These are phyloP conservation scores for Calliphora vomitoria DNA, from an alignment of 2,888 invertebrate genomes.

Conservation along the genomic window DNA sequence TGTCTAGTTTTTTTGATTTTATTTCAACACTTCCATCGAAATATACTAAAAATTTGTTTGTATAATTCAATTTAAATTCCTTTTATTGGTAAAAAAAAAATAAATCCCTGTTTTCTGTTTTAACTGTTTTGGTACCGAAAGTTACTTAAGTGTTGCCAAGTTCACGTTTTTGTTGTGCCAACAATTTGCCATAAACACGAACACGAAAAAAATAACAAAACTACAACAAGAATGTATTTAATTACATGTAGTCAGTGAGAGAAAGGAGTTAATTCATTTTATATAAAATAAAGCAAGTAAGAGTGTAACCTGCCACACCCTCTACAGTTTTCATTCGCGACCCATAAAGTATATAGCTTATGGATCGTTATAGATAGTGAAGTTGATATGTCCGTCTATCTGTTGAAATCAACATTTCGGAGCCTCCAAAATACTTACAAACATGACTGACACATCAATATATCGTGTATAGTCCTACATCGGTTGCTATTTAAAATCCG, in stretches of 20 bases:
- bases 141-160: slow-evolving; percentile 50
- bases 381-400: no score
- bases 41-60: slow-evolving; percentile 41
- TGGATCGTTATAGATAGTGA: no score
- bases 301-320: no score
- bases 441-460: no score
- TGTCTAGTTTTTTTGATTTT: slow-evolving; percentile 28
- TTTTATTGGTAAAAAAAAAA: slow-evolving; percentile 42
- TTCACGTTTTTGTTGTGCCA: slow-evolving; percentile 50
- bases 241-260: slow-evolving; percentile 14
- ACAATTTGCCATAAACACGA: background rate
- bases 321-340: no score
- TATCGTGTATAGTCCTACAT: no score
- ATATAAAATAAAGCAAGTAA: background rate
- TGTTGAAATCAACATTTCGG: no score
- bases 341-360: no score
- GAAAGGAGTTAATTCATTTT: background rate
- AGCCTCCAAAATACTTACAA: no score
- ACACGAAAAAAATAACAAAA: background rate
- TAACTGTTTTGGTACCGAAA: slow-evolving; percentile 23
- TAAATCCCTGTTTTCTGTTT: slow-evolving; percentile 48
- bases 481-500: no score
- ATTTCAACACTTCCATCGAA: slow-evolving; percentile 38
- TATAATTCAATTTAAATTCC: slow-evolving; percentile 67
- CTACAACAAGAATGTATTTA: slow-evolving; percentile 18